phyloP scores from a whole-genome alignment of 2,113 vertebrate species.

The Naja naja region DNA sequence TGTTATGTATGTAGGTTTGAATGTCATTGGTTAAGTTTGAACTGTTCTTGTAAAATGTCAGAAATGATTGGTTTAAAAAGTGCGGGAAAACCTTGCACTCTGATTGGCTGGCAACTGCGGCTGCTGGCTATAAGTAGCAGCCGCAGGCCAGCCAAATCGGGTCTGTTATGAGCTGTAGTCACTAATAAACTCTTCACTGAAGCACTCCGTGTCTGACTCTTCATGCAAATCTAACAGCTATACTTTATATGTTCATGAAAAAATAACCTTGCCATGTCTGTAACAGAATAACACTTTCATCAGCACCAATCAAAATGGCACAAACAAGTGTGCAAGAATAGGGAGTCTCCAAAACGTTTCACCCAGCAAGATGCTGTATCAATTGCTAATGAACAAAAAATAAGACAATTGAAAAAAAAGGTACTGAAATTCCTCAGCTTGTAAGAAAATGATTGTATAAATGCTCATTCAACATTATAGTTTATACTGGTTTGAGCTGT shows the following conservation, averaged over 20 bases:
- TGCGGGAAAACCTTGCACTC: no score
- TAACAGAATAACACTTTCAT: background rate
- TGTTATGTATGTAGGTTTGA: no score
- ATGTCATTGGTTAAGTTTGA: no score
- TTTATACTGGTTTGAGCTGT: background rate
- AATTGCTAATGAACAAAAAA: background rate
- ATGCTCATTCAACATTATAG: background rate
- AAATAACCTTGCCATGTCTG: background rate
- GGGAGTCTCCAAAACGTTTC: background rate
- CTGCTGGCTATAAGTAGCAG: no score
- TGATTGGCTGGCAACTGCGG: no score
- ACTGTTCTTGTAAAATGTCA: no score
- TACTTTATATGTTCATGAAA: background rate
- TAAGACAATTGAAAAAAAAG: background rate
- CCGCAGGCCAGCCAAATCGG: no score
- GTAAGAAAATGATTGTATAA: background rate
- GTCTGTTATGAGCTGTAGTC: no score
- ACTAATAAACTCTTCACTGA: no score
- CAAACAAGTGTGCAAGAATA: background rate
- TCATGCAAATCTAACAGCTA: no score
- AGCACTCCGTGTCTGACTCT: no score
- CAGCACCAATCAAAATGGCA: background rate
- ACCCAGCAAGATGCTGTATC: background rate
- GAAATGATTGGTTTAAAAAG: no score
- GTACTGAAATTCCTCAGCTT: background rate